Percentiles rank a stretch among this genome's conserved stretches.
phyloP scores from a whole-genome alignment of 2,888 invertebrate genomes.

The Elmis aenea region DNA sequence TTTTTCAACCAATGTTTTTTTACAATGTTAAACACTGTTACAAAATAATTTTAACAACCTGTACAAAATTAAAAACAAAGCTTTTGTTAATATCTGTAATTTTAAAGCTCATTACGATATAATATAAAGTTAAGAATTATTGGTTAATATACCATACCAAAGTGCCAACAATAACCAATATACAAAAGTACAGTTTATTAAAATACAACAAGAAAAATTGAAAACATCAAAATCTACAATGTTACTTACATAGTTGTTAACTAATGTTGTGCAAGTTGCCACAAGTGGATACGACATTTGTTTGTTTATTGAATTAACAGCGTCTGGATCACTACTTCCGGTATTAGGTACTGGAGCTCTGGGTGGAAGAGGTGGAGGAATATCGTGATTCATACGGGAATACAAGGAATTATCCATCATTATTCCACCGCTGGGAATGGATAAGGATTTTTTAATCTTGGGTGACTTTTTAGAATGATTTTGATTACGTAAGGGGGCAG shows the following conservation, averaged over 20 bases:
- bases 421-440: conserved; percentile 32
- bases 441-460: conserved; percentile 17
- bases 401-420: conserved; percentile 35
- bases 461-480: conserved; percentile 7
- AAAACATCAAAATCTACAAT: conserved; percentile 17
- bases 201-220: conserved; percentile 4
- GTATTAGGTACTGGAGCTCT: conserved; percentile 47
- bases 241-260: conserved; percentile 50
- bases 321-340: conserved; percentile 45
- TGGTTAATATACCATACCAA: too few relatives aligned
- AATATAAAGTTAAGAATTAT: too few relatives aligned
- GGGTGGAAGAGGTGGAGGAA: conserved; percentile 58
- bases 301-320: conserved; percentile 58
- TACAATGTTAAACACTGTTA: too few relatives aligned
- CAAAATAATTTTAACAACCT: too few relatives aligned
- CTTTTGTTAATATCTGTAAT: too few relatives aligned
- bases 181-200: background rate
- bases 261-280: conserved; percentile 49
- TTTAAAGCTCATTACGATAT: too few relatives aligned
- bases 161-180: background rate
- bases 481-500: too few relatives aligned
- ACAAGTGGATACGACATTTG: conserved; percentile 62
- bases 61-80: too few relatives aligned
- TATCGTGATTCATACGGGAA: conserved; percentile 26
- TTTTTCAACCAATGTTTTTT: too few relatives aligned